Base-by-base conservation (phyloP, 1,140 invertebrate genomes). In the Drosophila nannoptera region DNA sequence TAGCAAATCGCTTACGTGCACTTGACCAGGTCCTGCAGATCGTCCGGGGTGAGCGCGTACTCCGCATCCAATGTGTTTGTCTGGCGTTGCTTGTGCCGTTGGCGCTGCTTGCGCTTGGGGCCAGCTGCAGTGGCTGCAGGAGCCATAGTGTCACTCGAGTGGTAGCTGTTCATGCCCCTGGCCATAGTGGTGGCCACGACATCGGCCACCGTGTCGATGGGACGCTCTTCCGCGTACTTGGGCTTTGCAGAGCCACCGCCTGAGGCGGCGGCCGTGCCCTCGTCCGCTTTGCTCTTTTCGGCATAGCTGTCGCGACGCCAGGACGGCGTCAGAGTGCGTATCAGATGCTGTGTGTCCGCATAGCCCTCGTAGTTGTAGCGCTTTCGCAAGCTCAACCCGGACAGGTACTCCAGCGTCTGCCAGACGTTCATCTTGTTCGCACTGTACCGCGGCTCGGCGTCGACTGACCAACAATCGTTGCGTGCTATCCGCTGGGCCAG, bases 381-480 rank as follows among this genome's bases (percentile, higher is more conserved):
- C 36, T 88, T 88, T 7, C 87, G 87, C 4, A 87, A 67, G 52
- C 68, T 89, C 0, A 89, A 14, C 2, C 77, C 71, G 43, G 88
- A 88, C 0, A 89, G 70, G 36, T 86, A 88, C 43, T 89, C 88
- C 11, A 89, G 58, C 12, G 86, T 89, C 53, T 89, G 88, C 88
- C 86, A 89, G 45, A 89, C 88, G 62, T 89, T 89, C 87, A 89
- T 89, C 60, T 77, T 88, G 84, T 87, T 88, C 60, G 87, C 54
- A 76, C 83, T 66, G 82, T 81, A 87, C 69, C 73, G 77, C 54
- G 82, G 76, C 67, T 88, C 81, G 42, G 78, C 75, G 64, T 87
- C 87, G 84, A 89, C 87, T 89, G 87, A 87, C 87, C 87, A 88
- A 63, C 80, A 71, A 72, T 87, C 75, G 66, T 72, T 87, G 69